Conservation (phyloP, 1,140 invertebrate species). For the Drosophila sechellia region DNA sequence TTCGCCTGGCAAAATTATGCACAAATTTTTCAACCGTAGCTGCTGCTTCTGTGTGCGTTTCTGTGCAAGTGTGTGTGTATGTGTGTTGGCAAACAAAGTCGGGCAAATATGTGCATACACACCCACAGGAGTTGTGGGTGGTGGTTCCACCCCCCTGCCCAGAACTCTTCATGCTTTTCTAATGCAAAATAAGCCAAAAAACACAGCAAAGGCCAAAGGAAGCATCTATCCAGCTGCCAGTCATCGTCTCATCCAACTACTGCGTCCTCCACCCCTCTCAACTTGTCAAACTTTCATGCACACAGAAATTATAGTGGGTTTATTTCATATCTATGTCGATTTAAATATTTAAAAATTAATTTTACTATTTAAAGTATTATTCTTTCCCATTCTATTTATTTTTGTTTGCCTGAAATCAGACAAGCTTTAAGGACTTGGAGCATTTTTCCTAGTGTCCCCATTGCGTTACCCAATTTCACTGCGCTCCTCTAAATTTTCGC, state of each 20-base stretch:
- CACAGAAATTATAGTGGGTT: not conserved
- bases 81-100: slow-evolving; percentile 55
- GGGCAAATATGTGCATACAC: slow-evolving; percentile 59
- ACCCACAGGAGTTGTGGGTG: slow-evolving; percentile 8
- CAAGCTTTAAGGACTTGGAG: not conserved
- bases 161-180: slow-evolving; percentile 38
- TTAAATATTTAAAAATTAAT: not conserved
- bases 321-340: not conserved
- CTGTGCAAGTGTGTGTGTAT: not conserved
- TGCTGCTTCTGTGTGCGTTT: not conserved
- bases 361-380: too few species aligned
- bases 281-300: not conserved
- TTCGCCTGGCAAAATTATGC: slow-evolving; percentile 67
- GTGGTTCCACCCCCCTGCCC: not conserved
- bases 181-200: slow-evolving; percentile 64
- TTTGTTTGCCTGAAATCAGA: not conserved
- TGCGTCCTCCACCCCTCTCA: not conserved
- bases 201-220: slow-evolving; percentile 38
- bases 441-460: not conserved
- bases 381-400: not conserved
- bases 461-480: slow-evolving; percentile 16
- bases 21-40: slow-evolving; percentile 53
- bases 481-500: slow-evolving; percentile 42
- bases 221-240: slow-evolving; percentile 35
- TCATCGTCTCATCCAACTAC: slow-evolving; percentile 16